Percentiles rank a stretch among this genome's conserved stretches.
phyloP scores from a whole-genome alignment of 2,113 vertebrate genomes.

The Siniperca knerii region DNA sequence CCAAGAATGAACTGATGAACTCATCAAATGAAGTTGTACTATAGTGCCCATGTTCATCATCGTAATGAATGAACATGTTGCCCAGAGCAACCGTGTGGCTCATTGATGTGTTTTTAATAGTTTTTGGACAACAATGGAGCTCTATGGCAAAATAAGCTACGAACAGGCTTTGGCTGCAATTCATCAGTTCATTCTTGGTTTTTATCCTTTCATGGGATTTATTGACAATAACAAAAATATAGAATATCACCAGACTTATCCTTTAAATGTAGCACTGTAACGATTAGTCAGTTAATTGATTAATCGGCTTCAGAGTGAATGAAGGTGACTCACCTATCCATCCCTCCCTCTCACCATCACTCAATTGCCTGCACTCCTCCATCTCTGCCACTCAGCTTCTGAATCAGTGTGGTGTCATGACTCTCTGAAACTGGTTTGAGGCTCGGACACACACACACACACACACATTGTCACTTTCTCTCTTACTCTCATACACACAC shows the following conservation, averaged over 20 bases:
- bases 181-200: background rate
- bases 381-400: constrained; percentile 54
- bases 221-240: too few species aligned
- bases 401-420: constrained; percentile 58
- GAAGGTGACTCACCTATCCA: constrained; percentile 51
- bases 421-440: constrained; percentile 23
- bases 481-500: background rate
- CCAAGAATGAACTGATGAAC: too few species aligned
- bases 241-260: too few species aligned
- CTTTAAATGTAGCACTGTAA: too few species aligned
- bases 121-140: background rate
- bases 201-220: too few species aligned
- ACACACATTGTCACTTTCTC: background rate
- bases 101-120: background rate
- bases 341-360: constrained; percentile 36
- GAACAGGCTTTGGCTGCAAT: background rate
- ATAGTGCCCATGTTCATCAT: background rate
- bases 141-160: background rate
- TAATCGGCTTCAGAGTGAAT: background rate
- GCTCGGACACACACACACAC: constrained; percentile 9
- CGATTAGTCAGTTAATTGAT: background rate
- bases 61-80: background rate
- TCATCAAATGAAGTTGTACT: too few species aligned
- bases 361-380: constrained; percentile 43
- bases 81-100: background rate